Conservation (phyloP, 2,113 vertebrate species). For the Romanogobio albipinnatus region DNA sequence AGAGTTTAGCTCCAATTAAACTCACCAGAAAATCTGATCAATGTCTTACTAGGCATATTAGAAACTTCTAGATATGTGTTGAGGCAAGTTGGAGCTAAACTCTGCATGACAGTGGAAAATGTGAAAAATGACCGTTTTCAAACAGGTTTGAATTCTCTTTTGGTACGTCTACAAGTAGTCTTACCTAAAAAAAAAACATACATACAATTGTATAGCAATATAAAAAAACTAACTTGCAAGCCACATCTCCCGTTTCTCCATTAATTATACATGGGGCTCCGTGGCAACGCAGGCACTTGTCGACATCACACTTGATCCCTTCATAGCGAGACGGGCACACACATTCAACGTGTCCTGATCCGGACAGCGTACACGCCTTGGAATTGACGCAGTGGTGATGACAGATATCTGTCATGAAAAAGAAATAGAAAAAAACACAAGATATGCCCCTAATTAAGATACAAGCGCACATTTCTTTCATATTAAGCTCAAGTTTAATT, state of each 20-base stretch:
- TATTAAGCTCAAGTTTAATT: conserved; percentile 65
- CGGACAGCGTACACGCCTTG: conserved; percentile 88
- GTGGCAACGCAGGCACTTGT: conserved; percentile 91
- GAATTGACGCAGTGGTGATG: conserved; percentile 97
- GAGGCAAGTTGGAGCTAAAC: too few species aligned
- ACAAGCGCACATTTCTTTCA: conserved; percentile 42
- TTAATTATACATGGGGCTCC: conserved; percentile 89
- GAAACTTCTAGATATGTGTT: too few species aligned
- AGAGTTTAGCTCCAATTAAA: too few species aligned
- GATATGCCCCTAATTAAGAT: conserved; percentile 57
- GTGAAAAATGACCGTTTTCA: not conserved
- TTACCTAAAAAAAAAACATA: not conserved
- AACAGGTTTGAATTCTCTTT: not conserved
- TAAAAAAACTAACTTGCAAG: conserved; percentile 89
- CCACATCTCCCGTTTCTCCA: conserved; percentile 84
- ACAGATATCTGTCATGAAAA: conserved; percentile 84
- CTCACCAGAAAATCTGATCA: too few species aligned
- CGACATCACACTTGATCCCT: conserved; percentile 91
- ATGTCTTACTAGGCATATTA: too few species aligned
- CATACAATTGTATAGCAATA: not conserved
- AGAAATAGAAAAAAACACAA: conserved; percentile 38
- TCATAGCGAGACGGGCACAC: conserved; percentile 89
- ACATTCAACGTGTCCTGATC: conserved; percentile 88
- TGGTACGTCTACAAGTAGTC: too few species aligned
- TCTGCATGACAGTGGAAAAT: not conserved